Evolutionary conservation across 1,140 invertebrate genomes (phyloP), one percentile per base, ranked within the genome.

Genomic region (Cataglyphis hispanica): DNA sequence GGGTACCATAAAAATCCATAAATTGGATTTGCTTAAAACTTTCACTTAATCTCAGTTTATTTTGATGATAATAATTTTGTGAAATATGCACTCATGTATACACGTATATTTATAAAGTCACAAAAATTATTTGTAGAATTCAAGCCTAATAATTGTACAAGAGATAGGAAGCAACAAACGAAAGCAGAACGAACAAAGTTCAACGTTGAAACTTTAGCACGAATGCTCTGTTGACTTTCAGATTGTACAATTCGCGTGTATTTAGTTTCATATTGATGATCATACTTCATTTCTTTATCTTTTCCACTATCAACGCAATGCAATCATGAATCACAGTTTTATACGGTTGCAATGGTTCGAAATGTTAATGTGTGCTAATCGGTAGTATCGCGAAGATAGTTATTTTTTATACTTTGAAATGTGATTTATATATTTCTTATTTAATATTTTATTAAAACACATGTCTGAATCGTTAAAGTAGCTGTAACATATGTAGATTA

Each of bases 101-200:
- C 11, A 22, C 22, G 10, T n/a, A 50, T 50, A 5, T 31, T 16
- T 10, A 19, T 19, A 67, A 66, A 67, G 10, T 43, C 37, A 13
- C n/a, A n/a, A n/a, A 67, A 67, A 11, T 67, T 43, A 67, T 43
- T 67, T 40, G n/a, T 40, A 13, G 16, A 19, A 67, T 67, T 67
- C 11, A 4, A 67, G 40, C 64, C 16, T 3, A 8, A n/a, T 40
- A 67, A 67, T 67, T 22, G 19, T 11, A 22, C 34, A n/a, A 66
- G n/a, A 66, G 34, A 40, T 37, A 40, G n/a, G 1, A 37, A 5
- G 22, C 8, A 40, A 40, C 8, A 40, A 67, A 40, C 64, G 64
- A 67, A 40, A 67, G 37, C 34, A 16, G n/a, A 37, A 67, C 13
- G 25, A 16, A 10, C 13, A 40, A 67, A 67, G 34, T 40, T 40